Conservation (phyloP, 2,888 invertebrate species). For the Cheilosia urbana region DNA sequence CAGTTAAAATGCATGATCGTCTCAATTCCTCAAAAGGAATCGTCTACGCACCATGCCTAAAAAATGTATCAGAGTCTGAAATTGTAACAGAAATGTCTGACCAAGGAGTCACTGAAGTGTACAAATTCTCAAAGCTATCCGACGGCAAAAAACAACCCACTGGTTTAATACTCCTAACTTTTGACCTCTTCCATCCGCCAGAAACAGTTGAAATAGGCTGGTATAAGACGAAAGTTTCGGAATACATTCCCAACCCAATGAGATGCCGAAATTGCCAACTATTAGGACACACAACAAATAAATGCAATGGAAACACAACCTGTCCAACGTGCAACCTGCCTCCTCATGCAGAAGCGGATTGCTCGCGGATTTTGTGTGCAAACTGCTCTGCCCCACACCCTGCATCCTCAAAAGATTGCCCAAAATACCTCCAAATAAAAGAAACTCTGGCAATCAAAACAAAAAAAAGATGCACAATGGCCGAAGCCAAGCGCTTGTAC, state of each 20-base stretch:
- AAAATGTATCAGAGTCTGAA: neutral
- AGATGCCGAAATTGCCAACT: conserved; percentile 2
- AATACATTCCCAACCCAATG: conserved; percentile 2
- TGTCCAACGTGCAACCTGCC: neutral
- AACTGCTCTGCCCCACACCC: neutral
- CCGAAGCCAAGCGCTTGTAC: neutral
- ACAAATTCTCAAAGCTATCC: neutral
- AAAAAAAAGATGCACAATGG: neutral
- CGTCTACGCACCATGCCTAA: too few species aligned
- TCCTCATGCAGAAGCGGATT: neutral
- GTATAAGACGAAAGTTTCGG: neutral
- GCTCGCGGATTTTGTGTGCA: neutral
- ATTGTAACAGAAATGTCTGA: neutral
- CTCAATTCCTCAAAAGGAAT: neutral
- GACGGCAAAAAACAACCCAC: neutral
- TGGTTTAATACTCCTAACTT: conserved; percentile 1
- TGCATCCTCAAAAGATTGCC: neutral
- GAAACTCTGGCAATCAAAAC: conserved; percentile 8
- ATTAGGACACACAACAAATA: neutral
- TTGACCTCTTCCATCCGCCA: neutral
- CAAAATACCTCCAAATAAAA: neutral
- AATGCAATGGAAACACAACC: neutral
- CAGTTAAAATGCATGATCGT: neutral
- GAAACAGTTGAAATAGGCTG: neutral
- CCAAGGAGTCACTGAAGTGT: neutral